Conservation (phyloP, 2,888 invertebrate genomes). For the Glyphotaelius pellucidus region DNA sequence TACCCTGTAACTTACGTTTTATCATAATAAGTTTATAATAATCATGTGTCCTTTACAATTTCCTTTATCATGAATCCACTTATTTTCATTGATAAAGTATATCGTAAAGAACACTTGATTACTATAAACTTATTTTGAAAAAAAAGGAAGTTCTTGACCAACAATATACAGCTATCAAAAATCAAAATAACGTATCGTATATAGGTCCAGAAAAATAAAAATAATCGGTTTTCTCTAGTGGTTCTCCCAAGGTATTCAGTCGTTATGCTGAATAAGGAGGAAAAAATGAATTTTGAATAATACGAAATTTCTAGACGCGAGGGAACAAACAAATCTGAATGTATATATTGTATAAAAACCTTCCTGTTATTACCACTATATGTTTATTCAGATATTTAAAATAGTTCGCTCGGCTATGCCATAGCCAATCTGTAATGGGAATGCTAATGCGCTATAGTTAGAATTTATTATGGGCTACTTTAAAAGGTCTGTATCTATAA, state of each 20-base stretch:
- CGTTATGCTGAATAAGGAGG: slow-evolving; percentile 45
- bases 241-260: slow-evolving; percentile 36
- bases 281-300: slow-evolving; percentile 48
- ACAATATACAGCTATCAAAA: not conserved
- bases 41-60: too few relatives aligned
- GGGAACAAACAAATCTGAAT: not conserved
- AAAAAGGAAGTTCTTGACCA: too few relatives aligned
- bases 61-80: too few relatives aligned
- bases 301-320: slow-evolving; percentile 39
- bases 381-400: slow-evolving; percentile 43
- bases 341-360: not conserved
- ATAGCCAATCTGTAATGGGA: slow-evolving; percentile 27
- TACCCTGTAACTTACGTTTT: too few relatives aligned
- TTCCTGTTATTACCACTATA: slow-evolving; percentile 1
- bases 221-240: not conserved
- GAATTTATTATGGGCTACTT: not conserved
- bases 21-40: too few relatives aligned
- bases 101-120: too few relatives aligned
- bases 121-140: too few relatives aligned
- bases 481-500: not conserved
- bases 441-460: not conserved
- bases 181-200: not conserved
- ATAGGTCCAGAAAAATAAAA: not conserved
- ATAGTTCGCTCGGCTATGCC: slow-evolving; percentile 25
- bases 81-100: too few relatives aligned